Percentiles rank a stretch among this genome's conserved stretches.
phyloP scores from a whole-genome alignment of 30 jellyfish, hydroid and myxozoan species.

The Hydractinia echinata region DNA sequence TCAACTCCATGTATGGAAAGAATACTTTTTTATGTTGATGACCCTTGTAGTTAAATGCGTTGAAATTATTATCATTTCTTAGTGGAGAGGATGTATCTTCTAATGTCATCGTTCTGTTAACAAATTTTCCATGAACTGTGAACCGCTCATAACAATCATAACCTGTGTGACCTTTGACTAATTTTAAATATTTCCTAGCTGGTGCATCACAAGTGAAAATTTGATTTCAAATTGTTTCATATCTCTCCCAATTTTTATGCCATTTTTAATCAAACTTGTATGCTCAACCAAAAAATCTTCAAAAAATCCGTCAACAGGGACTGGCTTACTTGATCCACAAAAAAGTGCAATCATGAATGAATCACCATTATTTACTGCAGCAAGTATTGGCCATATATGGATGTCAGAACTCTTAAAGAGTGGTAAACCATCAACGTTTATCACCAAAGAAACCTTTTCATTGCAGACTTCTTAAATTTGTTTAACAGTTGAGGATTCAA shows the following conservation, averaged over 20 bases:
- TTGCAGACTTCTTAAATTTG: not conserved
- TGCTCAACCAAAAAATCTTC: too few species aligned
- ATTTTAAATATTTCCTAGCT: not conserved
- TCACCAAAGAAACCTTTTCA: not conserved
- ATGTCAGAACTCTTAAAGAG: not conserved
- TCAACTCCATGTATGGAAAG: too few species aligned
- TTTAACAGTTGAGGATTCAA: not conserved
- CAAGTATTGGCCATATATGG: too few species aligned
- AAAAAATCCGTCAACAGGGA: too few species aligned
- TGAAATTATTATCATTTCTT: not conserved
- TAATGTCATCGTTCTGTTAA: not conserved
- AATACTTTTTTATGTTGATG: not conserved
- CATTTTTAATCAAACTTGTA: not conserved
- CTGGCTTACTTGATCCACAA: too few species aligned
- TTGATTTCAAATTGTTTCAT: not conserved
- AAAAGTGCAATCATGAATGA: too few species aligned
- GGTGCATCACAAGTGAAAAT: not conserved
- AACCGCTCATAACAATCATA: not conserved
- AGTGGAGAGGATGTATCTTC: not conserved
- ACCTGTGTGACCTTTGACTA: not conserved
- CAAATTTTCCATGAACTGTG: not conserved
- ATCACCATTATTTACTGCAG: too few species aligned
- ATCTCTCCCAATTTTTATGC: not conserved
- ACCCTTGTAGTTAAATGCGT: not conserved
- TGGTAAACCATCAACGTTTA: constrained; percentile 1